Percentiles rank a stretch among this genome's conserved stretches.
These are phyloP conservation scores for Athalia circularis DNA, from an alignment of 2,888 invertebrate species.

Conservation along the genomic window DNA sequence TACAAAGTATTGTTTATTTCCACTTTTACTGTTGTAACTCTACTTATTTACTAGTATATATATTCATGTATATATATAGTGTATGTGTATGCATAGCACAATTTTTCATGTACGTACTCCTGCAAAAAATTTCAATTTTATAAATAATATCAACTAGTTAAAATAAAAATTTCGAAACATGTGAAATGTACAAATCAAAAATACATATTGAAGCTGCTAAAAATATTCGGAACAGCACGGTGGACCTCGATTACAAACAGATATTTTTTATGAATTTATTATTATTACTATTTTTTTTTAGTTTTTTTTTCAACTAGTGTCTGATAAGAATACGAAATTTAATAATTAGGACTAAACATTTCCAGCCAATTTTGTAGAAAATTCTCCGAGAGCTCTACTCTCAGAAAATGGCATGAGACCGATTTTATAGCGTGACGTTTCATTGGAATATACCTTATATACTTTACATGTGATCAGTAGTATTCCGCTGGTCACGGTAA, in stretches of 20 bases:
- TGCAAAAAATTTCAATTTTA: slow-evolving; percentile 22
- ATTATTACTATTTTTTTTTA: no score
- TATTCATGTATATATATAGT: slow-evolving; percentile 1
- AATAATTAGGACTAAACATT: slow-evolving; percentile 1
- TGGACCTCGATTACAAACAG: not conserved
- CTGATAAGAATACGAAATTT: not conserved
- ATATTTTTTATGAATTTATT: no score
- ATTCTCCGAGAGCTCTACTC: not conserved
- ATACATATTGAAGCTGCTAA: slow-evolving; percentile 8
- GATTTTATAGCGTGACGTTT: slow-evolving; percentile 32
- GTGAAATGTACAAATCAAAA: slow-evolving; percentile 37
- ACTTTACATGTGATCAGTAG: not conserved
- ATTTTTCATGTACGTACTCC: slow-evolving; percentile 26
- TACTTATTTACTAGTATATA: not conserved
- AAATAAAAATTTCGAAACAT: slow-evolving; percentile 22
- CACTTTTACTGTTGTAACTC: slow-evolving; percentile 5
- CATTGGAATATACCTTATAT: not conserved
- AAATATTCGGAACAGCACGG: not conserved
- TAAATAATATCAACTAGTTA: slow-evolving; percentile 42
- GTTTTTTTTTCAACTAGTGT: not conserved
- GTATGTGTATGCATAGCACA: slow-evolving; percentile 17
- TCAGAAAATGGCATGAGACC: not conserved
- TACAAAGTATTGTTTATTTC: not conserved
- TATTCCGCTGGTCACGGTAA: not conserved
- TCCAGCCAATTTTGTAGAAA: not conserved